phyloP scores from a whole-genome alignment of 2,797 vertebrate species.

The Miichthys miiuy region DNA sequence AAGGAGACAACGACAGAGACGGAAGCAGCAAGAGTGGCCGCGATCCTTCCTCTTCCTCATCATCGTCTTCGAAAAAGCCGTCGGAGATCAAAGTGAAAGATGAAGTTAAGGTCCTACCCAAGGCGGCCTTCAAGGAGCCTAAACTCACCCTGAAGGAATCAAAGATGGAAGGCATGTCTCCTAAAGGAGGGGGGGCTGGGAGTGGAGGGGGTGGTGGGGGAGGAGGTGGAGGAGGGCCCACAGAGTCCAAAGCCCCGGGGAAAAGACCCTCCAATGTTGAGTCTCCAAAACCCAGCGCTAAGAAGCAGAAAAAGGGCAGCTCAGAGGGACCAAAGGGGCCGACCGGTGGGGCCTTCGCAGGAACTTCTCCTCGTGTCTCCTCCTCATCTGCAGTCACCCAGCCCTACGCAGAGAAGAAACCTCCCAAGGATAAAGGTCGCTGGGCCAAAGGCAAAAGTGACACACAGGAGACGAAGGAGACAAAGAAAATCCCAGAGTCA shows the following conservation, averaged over 20 bases:
- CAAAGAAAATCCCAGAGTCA: constrained; percentile 91
- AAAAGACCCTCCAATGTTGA: constrained; percentile 93
- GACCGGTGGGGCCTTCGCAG: constrained; percentile 74
- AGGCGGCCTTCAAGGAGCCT: constrained; percentile 98
- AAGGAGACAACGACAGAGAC: constrained; percentile 90
- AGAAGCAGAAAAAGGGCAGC: constrained; percentile 95
- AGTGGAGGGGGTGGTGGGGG: constrained; percentile 79
- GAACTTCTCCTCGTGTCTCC: constrained; percentile 90
- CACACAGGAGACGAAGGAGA: constrained; percentile 89
- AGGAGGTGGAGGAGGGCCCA: constrained; percentile 68
- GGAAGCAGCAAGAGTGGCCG: constrained; percentile 88
- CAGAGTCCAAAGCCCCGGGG: constrained; percentile 90
- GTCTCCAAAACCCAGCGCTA: constrained; percentile 94
- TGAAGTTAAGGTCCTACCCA: constrained; percentile 91
- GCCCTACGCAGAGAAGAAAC: constrained; percentile 90
- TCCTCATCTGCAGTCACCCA: constrained; percentile 75
- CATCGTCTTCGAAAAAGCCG: constrained; percentile 89
- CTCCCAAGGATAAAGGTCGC: constrained; percentile 92
- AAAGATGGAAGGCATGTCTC: constrained; percentile 95
- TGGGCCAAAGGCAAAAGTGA: constrained; percentile 91
- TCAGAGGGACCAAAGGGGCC: constrained; percentile 89
- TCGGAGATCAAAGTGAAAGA: constrained; percentile 94
- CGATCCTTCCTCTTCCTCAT: constrained; percentile 80
- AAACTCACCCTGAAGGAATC: constrained; percentile 96
- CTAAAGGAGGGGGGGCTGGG: constrained; percentile 90